Percentiles rank a stretch among this genome's conserved stretches.
phyloP scores from a whole-genome alignment of 2,888 invertebrate genomes.

The Malacosoma neustria region DNA sequence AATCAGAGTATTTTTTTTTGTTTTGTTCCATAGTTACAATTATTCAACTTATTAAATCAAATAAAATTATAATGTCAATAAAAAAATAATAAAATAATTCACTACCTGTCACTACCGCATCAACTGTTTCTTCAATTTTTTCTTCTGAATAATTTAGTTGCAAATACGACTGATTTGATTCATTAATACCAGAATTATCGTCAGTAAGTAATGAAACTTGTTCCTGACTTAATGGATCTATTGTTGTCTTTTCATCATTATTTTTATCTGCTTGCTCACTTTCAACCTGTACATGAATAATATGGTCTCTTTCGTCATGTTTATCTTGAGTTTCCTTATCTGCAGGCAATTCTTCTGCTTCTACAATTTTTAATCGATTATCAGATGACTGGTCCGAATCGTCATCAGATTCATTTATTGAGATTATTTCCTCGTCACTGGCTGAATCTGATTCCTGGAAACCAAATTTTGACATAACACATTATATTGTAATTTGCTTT shows the following conservation, averaged over 20 bases:
- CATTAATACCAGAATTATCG: slow-evolving; percentile 37
- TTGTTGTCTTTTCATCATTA: slow-evolving; percentile 4
- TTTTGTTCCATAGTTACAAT: no score
- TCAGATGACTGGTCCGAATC: slow-evolving; percentile 24
- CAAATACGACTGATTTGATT: slow-evolving; percentile 36
- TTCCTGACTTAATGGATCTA: slow-evolving; percentile 39
- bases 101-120: no score
- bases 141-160: slow-evolving; percentile 46
- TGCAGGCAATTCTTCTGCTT: slow-evolving; percentile 13
- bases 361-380: slow-evolving; percentile 23
- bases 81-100: no score
- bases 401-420: slow-evolving; percentile 29
- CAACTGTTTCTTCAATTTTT: slow-evolving; percentile 14
- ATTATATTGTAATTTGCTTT: no score
- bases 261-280: slow-evolving; percentile 1
- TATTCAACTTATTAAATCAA: no score
- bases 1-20: no score
- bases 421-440: slow-evolving; percentile 34
- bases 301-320: background rate
- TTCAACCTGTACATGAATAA: slow-evolving; percentile 6
- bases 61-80: no score
- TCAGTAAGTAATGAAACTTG: slow-evolving; percentile 53
- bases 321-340: slow-evolving; percentile 6
- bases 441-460: slow-evolving; percentile 22
- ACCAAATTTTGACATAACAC: no score